Base-by-base conservation (phyloP, 2,888 invertebrate species). In the Drosophila histrio region DNA sequence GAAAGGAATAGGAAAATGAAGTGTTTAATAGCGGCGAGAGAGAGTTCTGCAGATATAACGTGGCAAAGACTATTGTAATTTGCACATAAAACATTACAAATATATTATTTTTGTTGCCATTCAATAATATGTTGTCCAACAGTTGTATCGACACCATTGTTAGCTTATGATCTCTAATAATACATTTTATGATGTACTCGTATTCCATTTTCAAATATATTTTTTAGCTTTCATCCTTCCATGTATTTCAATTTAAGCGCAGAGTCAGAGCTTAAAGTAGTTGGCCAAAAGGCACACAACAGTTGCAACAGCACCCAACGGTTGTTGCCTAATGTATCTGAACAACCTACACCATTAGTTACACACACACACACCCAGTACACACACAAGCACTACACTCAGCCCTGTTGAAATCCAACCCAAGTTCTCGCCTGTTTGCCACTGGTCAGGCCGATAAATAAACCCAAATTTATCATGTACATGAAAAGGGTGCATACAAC, bases 391-490 rank as follows among this genome's bases (percentile, higher is more conserved):
- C 11, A n/a, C 15, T 9, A 32, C 44, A 15, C 17, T 54, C 24
- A 36, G 52, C 21, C 36, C 30, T 44, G 26, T 22, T 41, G 53
- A 52, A 61, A 43, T 64, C 54, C 44, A 36, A 66, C 69, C 63
- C 30, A 72, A 85, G 63, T 68, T 74, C 65, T 59, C 53, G 61
- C 34, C 59, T 62, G 79, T 59, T 68, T 59, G 82, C 68, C 63
- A 66, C 62, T 71, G 83, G 69, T 62, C 77, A 59, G 61, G 57
- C 72, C 82, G 84, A 82, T 82, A 82, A 82, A 82, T 82, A 82
- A 78, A 67, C 84, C 81, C 79, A 74, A 82, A 86, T 86, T 82
- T 82, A 82, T 82, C 82, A 82, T 83, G 84, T 80, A 78, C 86
- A 80, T 62, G 73, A 58, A 54, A 68, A 58, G 46, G 61, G 46